These are phyloP conservation scores for Halisarca cf. caerulea DNA, from an alignment of 37 sponge, comb jelly and placozoan genomes.

Conservation along the genomic window DNA sequence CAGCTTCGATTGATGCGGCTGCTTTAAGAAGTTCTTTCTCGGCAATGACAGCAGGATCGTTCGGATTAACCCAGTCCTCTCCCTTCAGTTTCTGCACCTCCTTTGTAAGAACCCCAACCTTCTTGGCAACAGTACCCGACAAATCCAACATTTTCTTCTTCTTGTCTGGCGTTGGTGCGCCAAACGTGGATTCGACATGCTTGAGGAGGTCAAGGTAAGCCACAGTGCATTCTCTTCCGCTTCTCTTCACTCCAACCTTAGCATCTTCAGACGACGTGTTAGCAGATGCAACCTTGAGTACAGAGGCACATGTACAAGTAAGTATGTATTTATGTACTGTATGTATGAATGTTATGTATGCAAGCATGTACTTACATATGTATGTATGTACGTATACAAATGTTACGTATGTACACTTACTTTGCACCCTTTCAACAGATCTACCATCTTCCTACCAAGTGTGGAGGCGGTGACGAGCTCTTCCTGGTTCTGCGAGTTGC, in stretches of 20 bases:
- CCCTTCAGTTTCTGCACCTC: conserved; percentile 18
- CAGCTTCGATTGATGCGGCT: conserved; percentile 63
- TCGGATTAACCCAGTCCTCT: conserved; percentile 61
- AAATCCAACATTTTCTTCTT: not conserved
- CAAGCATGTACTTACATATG: too few species aligned
- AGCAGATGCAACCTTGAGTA: not conserved
- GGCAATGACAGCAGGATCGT: conserved; percentile 65
- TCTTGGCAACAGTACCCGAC: conserved; percentile 16
- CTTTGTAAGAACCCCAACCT: not conserved
- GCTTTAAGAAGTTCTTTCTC: conserved; percentile 68
- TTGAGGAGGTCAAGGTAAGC: conserved; percentile 14
- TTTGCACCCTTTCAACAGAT: conserved; percentile 50
- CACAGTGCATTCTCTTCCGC: conserved; percentile 5
- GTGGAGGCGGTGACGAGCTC: conserved; percentile 51
- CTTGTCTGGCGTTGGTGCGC: conserved; percentile 14
- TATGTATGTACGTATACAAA: not conserved
- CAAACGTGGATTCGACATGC: conserved; percentile 9
- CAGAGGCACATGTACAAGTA: not conserved
- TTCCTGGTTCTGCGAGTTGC: conserved; percentile 34
- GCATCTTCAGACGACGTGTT: not conserved
- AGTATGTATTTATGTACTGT: not conserved
- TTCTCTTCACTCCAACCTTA: not conserved
- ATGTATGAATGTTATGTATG: too few species aligned
- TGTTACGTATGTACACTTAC: too few species aligned
- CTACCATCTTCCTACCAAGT: conserved; percentile 45